Conservation (phyloP, 2,888 invertebrate genomes). For the Coremacera marginata region DNA sequence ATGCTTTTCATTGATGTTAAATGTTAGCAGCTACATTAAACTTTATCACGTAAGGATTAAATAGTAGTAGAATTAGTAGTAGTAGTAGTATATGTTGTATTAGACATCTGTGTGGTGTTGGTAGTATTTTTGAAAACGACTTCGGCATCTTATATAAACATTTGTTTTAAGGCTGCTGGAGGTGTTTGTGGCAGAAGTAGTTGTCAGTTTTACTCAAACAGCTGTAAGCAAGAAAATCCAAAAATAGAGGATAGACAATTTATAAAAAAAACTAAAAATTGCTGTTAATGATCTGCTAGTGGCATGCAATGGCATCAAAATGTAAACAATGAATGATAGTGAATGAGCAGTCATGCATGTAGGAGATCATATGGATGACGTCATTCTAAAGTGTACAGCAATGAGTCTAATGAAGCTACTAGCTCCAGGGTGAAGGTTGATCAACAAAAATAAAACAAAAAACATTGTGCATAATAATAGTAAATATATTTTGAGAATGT, state of each 20-base stretch:
- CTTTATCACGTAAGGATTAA: background rate
- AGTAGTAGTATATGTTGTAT: background rate
- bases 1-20: background rate
- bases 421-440: background rate
- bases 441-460: background rate
- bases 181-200: background rate
- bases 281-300: background rate
- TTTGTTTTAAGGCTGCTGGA: no score
- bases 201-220: constrained; percentile 4
- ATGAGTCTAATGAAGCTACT: background rate
- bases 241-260: background rate
- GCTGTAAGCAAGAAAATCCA: constrained; percentile 27
- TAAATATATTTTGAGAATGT: no score
- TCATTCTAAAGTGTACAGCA: background rate
- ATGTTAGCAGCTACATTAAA: background rate
- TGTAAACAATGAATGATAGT: background rate
- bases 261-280: background rate
- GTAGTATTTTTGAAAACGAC: background rate
- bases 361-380: background rate
- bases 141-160: background rate
- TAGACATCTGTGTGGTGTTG: background rate
- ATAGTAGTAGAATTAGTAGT: background rate
- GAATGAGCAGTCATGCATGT: background rate
- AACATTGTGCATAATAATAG: background rate
- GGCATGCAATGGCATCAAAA: background rate